These are phyloP conservation scores for Phrynosoma platyrhinos DNA, from an alignment of 2,113 vertebrate genomes.

Conservation along the genomic window DNA sequence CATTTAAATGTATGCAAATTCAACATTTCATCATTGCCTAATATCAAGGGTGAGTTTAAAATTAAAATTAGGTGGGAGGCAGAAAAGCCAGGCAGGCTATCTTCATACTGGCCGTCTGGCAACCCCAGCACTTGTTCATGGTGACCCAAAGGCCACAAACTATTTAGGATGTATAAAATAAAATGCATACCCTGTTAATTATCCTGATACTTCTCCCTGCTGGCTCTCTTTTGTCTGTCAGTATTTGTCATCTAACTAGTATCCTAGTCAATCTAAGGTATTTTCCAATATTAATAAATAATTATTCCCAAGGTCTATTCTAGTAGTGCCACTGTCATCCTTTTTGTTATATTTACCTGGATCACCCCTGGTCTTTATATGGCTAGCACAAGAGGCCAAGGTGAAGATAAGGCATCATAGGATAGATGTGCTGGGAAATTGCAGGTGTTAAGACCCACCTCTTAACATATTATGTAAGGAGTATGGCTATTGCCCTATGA, in stretches of 20 bases:
- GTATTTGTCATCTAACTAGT: not conserved
- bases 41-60: conserved; percentile 42
- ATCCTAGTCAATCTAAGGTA: not conserved
- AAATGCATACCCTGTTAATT: not conserved
- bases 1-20: conserved; percentile 44
- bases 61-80: conserved; percentile 38
- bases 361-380: too few relatives aligned
- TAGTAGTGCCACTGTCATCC: too few relatives aligned
- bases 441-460: too few relatives aligned
- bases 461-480: too few relatives aligned
- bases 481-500: too few relatives aligned
- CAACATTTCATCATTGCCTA: conserved; percentile 33
- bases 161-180: not conserved
- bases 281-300: not conserved
- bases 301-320: too few relatives aligned
- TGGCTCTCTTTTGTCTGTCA: not conserved
- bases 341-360: too few relatives aligned
- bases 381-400: too few relatives aligned
- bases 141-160: conserved; percentile 11
- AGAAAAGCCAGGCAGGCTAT: conserved; percentile 23
- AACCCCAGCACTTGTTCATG: conserved; percentile 9
- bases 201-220: not conserved
- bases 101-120: conserved; percentile 16
- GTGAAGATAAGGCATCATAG: too few relatives aligned
- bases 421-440: too few relatives aligned